Evolutionary conservation across 2,113 vertebrate genomes (phyloP).

Genomic region (Uria aalge): DNA sequence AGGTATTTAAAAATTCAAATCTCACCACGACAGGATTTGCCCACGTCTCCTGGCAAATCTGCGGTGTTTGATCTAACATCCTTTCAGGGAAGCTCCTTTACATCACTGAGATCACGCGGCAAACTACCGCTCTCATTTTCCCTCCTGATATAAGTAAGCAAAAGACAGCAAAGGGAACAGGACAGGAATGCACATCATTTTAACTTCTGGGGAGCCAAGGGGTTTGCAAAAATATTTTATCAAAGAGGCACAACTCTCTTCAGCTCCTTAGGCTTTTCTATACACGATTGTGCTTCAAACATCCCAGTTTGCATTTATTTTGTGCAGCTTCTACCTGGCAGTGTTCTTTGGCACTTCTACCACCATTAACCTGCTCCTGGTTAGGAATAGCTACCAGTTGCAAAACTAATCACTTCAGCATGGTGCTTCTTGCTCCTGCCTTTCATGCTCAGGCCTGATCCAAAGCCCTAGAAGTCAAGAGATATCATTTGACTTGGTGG

Average conservation of each 20-base stretch:
- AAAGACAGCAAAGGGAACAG: neutral
- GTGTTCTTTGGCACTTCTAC: neutral
- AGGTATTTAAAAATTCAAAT: neutral
- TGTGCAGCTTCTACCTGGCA: neutral
- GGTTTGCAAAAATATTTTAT: neutral
- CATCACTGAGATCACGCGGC: neutral
- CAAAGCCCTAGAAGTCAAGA: neutral
- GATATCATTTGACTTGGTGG: accelerated
- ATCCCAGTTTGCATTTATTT: neutral
- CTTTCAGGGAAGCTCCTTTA: neutral
- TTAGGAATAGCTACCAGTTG: neutral
- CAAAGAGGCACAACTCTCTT: neutral
- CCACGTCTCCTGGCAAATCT: neutral
- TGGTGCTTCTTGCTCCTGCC: neutral
- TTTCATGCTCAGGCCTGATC: neutral
- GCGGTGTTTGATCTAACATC: neutral
- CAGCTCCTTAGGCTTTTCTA: neutral
- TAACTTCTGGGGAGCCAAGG: neutral
- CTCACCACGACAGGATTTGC: neutral
- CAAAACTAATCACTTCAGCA: neutral
- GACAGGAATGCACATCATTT: neutral
- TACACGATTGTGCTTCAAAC: neutral
- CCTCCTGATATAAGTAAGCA: neutral
- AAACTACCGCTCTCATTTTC: neutral
- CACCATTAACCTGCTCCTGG: neutral